These are phyloP conservation scores for Tauraco erythrolophus DNA, from an alignment of 2,113 vertebrate species.

Conservation along the genomic window DNA sequence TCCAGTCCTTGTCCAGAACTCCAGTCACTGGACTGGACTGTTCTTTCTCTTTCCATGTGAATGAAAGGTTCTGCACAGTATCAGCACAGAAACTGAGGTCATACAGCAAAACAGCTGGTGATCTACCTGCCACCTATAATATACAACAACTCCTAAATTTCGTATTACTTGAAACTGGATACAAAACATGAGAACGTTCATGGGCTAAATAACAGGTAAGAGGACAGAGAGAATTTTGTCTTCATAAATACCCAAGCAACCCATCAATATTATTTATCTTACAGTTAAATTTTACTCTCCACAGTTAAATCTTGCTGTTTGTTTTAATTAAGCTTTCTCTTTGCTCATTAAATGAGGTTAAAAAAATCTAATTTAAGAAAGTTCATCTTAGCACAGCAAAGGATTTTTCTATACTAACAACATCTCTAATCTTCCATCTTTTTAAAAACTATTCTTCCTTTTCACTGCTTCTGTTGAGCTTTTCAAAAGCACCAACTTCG, in stretches of 20 bases:
- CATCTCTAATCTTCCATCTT: not conserved
- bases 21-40: not conserved
- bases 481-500: not conserved
- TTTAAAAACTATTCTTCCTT: not conserved
- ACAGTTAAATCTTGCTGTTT: not conserved
- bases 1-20: not conserved
- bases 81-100: not conserved
- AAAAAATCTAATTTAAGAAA: not conserved
- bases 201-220: not conserved
- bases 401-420: not conserved
- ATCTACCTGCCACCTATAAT: not conserved
- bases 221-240: not conserved
- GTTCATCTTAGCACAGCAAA: not conserved
- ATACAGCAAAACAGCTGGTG: not conserved
- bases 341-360: not conserved
- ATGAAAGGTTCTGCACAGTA: not conserved
- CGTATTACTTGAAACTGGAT: not conserved
- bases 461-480: not conserved
- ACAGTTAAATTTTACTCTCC: not conserved
- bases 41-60: not conserved
- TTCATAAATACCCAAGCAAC: not conserved
- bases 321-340: not conserved
- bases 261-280: not conserved
- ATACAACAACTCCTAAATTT: not conserved
- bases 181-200: not conserved